These are phyloP conservation scores for Hoplodrina ambigua DNA, from an alignment of 2,888 invertebrate genomes.

Conservation along the genomic window DNA sequence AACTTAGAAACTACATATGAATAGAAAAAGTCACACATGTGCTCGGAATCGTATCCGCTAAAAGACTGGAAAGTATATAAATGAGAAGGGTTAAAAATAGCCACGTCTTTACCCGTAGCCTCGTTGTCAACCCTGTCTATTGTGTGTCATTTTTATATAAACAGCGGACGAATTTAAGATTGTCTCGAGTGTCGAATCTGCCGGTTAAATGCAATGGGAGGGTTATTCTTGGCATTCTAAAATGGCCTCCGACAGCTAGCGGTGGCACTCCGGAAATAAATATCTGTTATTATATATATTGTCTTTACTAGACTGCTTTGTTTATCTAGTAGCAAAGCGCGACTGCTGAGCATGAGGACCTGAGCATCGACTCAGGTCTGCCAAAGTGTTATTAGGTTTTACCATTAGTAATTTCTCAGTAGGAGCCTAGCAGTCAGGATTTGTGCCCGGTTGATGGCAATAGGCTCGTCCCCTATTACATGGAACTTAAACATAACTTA, in stretches of 20 bases:
- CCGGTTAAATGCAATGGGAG: constrained; percentile 34
- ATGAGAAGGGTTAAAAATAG: constrained; percentile 3
- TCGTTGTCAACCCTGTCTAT: constrained; percentile 4
- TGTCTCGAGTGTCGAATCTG: constrained; percentile 19
- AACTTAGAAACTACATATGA: too few species aligned
- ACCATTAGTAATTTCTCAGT: too few species aligned
- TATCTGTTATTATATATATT: constrained; percentile 34
- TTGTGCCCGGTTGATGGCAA: too few species aligned
- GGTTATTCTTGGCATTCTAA: constrained; percentile 52
- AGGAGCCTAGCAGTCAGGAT: too few species aligned
- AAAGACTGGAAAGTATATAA: not conserved
- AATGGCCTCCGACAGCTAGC: constrained; percentile 45
- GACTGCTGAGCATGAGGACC: too few species aligned
- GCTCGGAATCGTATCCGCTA: too few species aligned
- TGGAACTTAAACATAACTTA: too few species aligned
- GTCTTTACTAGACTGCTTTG: not conserved
- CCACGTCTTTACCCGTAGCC: constrained; percentile 1
- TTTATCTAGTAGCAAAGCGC: too few species aligned
- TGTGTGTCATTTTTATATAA: constrained; percentile 33
- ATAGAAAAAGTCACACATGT: too few species aligned
- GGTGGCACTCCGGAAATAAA: constrained; percentile 37
- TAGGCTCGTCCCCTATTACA: too few species aligned
- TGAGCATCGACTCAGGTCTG: too few species aligned
- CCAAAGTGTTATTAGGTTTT: too few species aligned
- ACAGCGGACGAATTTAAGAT: constrained; percentile 19